Evolutionary conservation across 1,140 invertebrate genomes (phyloP), one percentile per base, ranked within the genome.

Genomic region (Bombus breviceps): DNA sequence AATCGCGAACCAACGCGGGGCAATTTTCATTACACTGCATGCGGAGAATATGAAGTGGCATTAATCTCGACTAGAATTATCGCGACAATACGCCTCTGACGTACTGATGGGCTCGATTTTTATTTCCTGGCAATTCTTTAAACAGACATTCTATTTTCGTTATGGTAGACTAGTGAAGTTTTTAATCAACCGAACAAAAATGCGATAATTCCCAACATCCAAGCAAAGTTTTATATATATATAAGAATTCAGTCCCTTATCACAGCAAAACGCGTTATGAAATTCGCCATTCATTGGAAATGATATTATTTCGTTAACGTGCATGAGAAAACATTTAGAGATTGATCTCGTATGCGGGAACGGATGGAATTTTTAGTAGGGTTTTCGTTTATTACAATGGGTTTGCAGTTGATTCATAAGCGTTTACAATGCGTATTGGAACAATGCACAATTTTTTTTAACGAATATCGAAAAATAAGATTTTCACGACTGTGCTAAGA

Each of bases 41-140:
- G 34, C 22, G 25, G 43, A 47, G 83, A 87, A 75, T 62, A 43
- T 28, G 53, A 66, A 68, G 37, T n/a, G 53, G 15, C 62, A 88
- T 88, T 88, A 86, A 83, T 88, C 80, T 76, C n/a, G 66, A 1
- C 22, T 8, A 34, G 53, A 89, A 81, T 85, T 73, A 78, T 87
- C 68, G 22, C 2, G 25, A 39, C n/a, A 64, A 76, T 43, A 34
- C 53, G 85, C 28, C 37, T 32, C 57, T 15, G 32, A 41, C 32
- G 32, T 25, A n/a, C 18, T 0, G n/a, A 25, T 22, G 13, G 10
- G 32, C 22, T 32, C 37, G n/a, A 69, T 22, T 79, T 84, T 72
- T 79, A 72, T 72, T 75, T 77, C 18, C 32, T 18, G 32, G 1
- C n/a, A 39, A 41, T 76, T 83, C 43, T 68, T 75, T 43, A 69